A percentile compares a stretch with the other conserved stretches of the same genome.
These are phyloP conservation scores for Calidris pygmaea DNA, from an alignment of 2,113 vertebrate genomes.

Conservation along the genomic window DNA sequence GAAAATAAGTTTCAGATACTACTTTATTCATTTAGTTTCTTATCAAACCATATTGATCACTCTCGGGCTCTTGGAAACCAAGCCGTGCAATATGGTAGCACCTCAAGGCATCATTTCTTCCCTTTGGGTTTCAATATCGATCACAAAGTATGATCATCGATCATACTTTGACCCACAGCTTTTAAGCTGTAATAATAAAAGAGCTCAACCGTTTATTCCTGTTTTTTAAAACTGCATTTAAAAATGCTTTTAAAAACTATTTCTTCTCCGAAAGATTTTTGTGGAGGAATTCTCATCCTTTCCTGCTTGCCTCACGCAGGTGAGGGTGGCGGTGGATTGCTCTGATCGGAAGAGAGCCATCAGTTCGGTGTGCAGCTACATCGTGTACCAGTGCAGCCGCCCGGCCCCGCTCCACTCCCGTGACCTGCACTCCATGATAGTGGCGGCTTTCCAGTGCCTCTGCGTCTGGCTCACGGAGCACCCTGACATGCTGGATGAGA, in stretches of 20 bases:
- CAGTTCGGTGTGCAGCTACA: slow-evolving; percentile 90
- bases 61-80: neutral
- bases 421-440: slow-evolving; percentile 97
- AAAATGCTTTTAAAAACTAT: neutral
- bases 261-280: neutral
- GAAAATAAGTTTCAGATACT: neutral
- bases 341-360: slow-evolving; percentile 86
- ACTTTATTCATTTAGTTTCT: neutral
- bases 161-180: neutral
- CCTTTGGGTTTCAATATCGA: neutral
- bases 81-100: neutral
- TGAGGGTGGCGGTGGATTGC: slow-evolving; percentile 84
- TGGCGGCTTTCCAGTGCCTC: slow-evolving; percentile 95
- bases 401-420: slow-evolving; percentile 92
- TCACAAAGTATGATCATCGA: too few relatives aligned
- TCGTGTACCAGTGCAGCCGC: slow-evolving; percentile 93
- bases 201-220: neutral
- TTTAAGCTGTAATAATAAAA: neutral
- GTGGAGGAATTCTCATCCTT: neutral
- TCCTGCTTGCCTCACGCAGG: slow-evolving; percentile 62
- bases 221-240: neutral
- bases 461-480: slow-evolving; percentile 96
- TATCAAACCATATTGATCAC: neutral
- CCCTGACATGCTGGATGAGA: slow-evolving; percentile 92
- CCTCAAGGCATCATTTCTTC: neutral